These are phyloP conservation scores for Heterotis niloticus DNA, from an alignment of 2,113 vertebrate genomes.

Conservation along the genomic window DNA sequence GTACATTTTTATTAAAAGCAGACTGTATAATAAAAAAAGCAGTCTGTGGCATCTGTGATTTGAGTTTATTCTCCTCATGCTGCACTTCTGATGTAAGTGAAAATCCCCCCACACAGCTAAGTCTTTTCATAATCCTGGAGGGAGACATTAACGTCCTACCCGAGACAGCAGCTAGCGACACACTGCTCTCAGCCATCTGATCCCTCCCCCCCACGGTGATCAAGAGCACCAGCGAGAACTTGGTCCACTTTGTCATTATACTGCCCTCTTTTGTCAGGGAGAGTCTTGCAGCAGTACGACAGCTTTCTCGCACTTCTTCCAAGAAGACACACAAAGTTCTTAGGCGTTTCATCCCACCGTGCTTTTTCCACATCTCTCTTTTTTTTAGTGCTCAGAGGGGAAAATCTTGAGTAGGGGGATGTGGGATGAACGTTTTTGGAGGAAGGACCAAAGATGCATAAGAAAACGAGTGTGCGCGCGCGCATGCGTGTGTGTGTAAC, in stretches of 20 bases:
- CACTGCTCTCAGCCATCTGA: conserved; percentile 25
- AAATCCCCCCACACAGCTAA: neutral
- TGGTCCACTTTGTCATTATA: conserved; percentile 67
- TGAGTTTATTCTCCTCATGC: conserved; percentile 8
- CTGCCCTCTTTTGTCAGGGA: conserved; percentile 72
- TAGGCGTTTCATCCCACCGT: conserved; percentile 20
- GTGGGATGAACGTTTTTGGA: neutral
- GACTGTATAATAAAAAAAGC: conserved; percentile 15
- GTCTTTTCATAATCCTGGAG: conserved; percentile 31
- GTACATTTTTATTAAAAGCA: conserved; percentile 24
- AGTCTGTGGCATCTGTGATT: conserved; percentile 17
- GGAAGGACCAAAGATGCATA: neutral
- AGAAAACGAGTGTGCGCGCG: too few species aligned
- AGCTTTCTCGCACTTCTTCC: conserved; percentile 21
- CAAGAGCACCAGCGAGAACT: conserved; percentile 44
- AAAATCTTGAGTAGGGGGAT: too few species aligned
- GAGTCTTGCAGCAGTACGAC: conserved; percentile 41
- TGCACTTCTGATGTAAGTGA: conserved; percentile 22
- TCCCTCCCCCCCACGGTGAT: conserved; percentile 10
- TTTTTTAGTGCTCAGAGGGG: too few species aligned
- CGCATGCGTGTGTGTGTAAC: too few species aligned
- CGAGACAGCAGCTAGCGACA: conserved; percentile 28
- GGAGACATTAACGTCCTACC: conserved; percentile 34
- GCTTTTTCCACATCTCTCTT: too few species aligned
- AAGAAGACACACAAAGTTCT: neutral